phyloP scores from a whole-genome alignment of 2,888 invertebrate species.

The Orchesellides sinensis region DNA sequence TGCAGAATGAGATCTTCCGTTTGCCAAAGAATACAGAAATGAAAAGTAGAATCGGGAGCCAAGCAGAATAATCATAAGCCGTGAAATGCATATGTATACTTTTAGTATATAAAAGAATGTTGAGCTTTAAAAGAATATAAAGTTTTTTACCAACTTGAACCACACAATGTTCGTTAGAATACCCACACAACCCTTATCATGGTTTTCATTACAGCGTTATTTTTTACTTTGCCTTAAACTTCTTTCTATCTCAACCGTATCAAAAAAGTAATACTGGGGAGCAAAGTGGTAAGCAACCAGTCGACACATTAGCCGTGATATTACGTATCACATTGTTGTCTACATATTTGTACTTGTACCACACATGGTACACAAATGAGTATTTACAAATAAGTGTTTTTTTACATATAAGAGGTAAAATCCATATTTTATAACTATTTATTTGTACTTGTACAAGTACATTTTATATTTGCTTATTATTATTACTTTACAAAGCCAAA shows the following conservation, averaged over 20 bases:
- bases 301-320: conserved; percentile 59
- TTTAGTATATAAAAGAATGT: background rate
- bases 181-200: conserved; percentile 19
- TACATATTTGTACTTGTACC: conserved; percentile 20
- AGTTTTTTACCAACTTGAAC: background rate
- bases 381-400: background rate
- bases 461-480: no score
- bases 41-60: conserved; percentile 11
- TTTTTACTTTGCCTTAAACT: conserved; percentile 4
- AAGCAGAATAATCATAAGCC: background rate
- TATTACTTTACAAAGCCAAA: no score
- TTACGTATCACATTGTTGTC: conserved; percentile 48
- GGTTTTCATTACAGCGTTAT: conserved; percentile 8
- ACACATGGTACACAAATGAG: no score
- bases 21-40: no score
- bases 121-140: background rate
- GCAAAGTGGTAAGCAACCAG: conserved; percentile 38
- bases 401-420: no score
- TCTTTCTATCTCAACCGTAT: conserved; percentile 51
- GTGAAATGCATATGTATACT: background rate
- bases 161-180: conserved; percentile 24
- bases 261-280: conserved; percentile 42
- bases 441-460: no score
- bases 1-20: no score
- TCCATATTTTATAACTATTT: no score